Evolutionary conservation across 1,140 invertebrate genomes (phyloP).

Genomic region (Drosophila ogumai): DNA sequence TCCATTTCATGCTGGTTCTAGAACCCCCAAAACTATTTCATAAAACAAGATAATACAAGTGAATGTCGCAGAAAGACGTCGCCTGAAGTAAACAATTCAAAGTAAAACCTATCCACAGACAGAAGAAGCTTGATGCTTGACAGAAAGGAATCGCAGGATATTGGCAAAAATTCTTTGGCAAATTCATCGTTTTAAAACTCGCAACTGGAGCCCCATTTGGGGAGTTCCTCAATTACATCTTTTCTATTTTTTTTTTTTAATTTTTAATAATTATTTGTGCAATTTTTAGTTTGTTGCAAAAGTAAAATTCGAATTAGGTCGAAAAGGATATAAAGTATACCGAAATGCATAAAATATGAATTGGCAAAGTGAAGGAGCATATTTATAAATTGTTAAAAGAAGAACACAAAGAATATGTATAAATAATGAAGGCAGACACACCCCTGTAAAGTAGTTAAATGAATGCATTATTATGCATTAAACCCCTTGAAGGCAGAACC

Average conservation of each 20-base stretch:
- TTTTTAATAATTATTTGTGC: slow-evolving; percentile 60
- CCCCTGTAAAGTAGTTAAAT: slow-evolving; percentile 71
- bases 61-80: slow-evolving; percentile 46
- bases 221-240: slow-evolving; percentile 1
- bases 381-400: slow-evolving; percentile 69
- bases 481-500: slow-evolving; percentile 37
- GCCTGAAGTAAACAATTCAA: slow-evolving; percentile 33
- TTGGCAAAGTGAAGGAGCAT: slow-evolving; percentile 30
- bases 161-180: slow-evolving; percentile 37
- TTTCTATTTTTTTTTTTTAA: background rate
- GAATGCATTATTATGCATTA: slow-evolving; percentile 35
- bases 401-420: slow-evolving; percentile 53
- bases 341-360: slow-evolving; percentile 57
- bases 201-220: background rate
- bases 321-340: slow-evolving; percentile 83
- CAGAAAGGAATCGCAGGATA: slow-evolving; percentile 31
- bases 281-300: slow-evolving; percentile 69
- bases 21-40: slow-evolving; percentile 27
- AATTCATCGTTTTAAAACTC: slow-evolving; percentile 2
- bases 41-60: slow-evolving; percentile 35
- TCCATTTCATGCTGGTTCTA: slow-evolving; percentile 43
- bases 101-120: slow-evolving; percentile 16
- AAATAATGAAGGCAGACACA: slow-evolving; percentile 40
- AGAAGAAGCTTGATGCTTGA: slow-evolving; percentile 35
- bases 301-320: slow-evolving; percentile 68